These are phyloP conservation scores for Chionomys nivalis DNA, from an alignment of 2,113 vertebrate genomes.

Conservation along the genomic window DNA sequence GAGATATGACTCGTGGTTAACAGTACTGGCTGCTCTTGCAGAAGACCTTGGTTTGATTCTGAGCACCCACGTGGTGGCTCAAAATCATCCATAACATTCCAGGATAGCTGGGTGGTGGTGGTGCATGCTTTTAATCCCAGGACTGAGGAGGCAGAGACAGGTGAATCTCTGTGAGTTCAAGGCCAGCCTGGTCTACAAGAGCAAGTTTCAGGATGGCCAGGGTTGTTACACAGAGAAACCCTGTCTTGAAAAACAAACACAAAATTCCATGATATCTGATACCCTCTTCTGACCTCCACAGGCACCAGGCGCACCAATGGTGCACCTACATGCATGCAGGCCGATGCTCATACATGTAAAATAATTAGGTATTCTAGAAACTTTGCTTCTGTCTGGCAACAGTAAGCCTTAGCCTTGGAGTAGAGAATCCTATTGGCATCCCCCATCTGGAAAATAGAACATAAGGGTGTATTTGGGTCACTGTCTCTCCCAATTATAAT, in stretches of 20 bases:
- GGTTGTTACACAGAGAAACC: too few relatives aligned
- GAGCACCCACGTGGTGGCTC: not conserved
- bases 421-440: not conserved
- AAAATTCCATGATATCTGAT: not conserved
- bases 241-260: too few relatives aligned
- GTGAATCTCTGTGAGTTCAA: too few relatives aligned
- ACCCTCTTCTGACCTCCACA: not conserved
- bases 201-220: too few relatives aligned
- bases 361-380: too few relatives aligned
- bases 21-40: not conserved
- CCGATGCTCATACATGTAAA: not conserved
- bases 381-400: slow-evolving; percentile 6
- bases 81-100: not conserved
- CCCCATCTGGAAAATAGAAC: not conserved
- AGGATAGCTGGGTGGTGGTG: not conserved
- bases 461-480: not conserved
- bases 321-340: too few relatives aligned
- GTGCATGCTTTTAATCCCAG: too few relatives aligned
- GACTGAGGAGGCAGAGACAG: too few relatives aligned
- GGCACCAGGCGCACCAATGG: not conserved
- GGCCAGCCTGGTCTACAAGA: too few relatives aligned
- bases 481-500: not conserved
- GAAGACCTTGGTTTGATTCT: not conserved
- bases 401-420: not conserved
- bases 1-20: not conserved